phyloP scores from a whole-genome alignment of 2,797 vertebrate genomes.

The Hydrocynus forskahlii region DNA sequence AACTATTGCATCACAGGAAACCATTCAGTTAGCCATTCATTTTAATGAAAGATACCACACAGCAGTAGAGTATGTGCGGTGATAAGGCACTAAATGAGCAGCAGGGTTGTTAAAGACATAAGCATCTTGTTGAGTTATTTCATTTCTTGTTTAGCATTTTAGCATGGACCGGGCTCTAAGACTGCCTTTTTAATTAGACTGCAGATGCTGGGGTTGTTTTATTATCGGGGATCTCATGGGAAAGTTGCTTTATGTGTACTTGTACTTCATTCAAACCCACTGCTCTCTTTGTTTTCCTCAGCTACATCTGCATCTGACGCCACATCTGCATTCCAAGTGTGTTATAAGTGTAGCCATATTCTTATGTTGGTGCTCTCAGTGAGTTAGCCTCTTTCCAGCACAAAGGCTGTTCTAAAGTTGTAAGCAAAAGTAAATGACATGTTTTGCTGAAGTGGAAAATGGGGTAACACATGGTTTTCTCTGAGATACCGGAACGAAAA shows the following conservation, averaged over 20 bases:
- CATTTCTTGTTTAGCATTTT: slow-evolving; percentile 61
- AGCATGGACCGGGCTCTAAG: slow-evolving; percentile 53
- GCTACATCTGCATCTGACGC: slow-evolving; percentile 24
- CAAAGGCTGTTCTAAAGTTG: neutral
- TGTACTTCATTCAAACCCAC: slow-evolving; percentile 19
- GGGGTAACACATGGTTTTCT: too few relatives aligned
- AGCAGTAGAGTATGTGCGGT: slow-evolving; percentile 20
- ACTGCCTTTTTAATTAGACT: slow-evolving; percentile 63
- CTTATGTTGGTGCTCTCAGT: too few relatives aligned
- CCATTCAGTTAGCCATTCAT: neutral
- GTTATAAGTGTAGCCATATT: neutral
- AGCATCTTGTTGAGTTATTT: slow-evolving; percentile 62
- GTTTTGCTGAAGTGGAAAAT: too few relatives aligned
- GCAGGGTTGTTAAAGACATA: slow-evolving; percentile 55
- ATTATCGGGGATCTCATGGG: slow-evolving; percentile 45
- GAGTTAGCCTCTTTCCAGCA: too few relatives aligned
- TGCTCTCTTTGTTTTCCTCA: neutral
- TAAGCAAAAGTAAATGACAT: too few relatives aligned
- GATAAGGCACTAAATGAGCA: slow-evolving; percentile 51
- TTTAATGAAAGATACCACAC: neutral
- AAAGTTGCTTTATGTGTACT: slow-evolving; percentile 44
- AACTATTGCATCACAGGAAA: too few relatives aligned
- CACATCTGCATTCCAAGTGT: slow-evolving; percentile 15
- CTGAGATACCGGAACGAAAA: too few relatives aligned
- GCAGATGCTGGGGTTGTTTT: slow-evolving; percentile 56